Base-by-base conservation (phyloP, 2,797 vertebrate genomes). In the Capromys pilorides region DNA sequence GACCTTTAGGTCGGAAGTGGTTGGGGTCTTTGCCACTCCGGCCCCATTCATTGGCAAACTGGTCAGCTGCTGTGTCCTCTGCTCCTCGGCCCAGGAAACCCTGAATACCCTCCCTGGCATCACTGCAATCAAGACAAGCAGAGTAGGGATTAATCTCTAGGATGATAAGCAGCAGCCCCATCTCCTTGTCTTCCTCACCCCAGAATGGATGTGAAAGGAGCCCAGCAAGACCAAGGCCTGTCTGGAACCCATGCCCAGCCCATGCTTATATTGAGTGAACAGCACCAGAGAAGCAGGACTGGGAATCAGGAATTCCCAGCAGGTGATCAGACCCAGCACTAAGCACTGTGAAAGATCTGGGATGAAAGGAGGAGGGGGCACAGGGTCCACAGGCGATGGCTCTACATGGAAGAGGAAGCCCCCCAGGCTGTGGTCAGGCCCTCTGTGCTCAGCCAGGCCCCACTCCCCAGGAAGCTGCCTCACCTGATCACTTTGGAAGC, bases 21-120 rank as follows among this genome's bases (percentile, higher is more conserved):
- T 98, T 98, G 86, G 98, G 98, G 69, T 99, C 80, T 0, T 92
- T 75, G 26, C 98, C 98, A 0, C 14, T 79, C 2, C 97, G 88
- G 71, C 98, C 98, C 97, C 97, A 98, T 3, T 0, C 0, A 16
- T 98, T 98, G 49, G 98, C 98, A 0, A 0, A n/a, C 77, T 98
- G 98, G 96, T 98, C 98, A 0, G 88, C 95, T 0, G 0, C 89
- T 0, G 97, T 89, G 89, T 99, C 98, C 3, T 94, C 93, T 0
- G 10, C 36, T 0, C 96, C 97, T 0, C 19, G 95, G 51, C 98
- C 97, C 3, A 14, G 79, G 21, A 88, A 0, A 39, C 49, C 51
- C 57, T 95, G 88, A 67, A 54, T 1, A 2, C 0, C 0, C 33
- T 99, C 98, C 95, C 98, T 98, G 94, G 0, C 31, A 1, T 98